Conservation (phyloP, 2,888 invertebrate species). For the Conus canariensis region DNA sequence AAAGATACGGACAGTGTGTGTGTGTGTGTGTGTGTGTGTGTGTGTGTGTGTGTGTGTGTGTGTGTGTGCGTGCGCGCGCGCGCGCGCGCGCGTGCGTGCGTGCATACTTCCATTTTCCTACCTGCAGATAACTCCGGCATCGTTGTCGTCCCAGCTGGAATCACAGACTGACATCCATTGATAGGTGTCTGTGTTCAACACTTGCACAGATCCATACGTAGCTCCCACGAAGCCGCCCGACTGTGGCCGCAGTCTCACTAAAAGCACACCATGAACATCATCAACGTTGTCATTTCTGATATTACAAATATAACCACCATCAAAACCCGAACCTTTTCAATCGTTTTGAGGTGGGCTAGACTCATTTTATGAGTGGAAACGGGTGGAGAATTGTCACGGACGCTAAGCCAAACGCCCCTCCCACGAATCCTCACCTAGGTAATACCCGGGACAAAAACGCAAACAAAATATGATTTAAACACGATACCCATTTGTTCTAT, state of each 20-base stretch:
- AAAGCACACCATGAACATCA: background rate
- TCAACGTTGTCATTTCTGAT: too few relatives aligned
- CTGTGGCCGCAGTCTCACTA: conserved; percentile 44
- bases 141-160: conserved; percentile 59
- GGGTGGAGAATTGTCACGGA: too few relatives aligned
- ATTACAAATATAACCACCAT: too few relatives aligned
- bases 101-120: background rate
- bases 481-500: too few relatives aligned
- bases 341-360: too few relatives aligned
- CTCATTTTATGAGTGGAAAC: too few relatives aligned
- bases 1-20: background rate
- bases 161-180: conserved; percentile 61
- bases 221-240: conserved; percentile 19
- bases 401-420: too few relatives aligned
- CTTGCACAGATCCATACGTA: conserved; percentile 34
- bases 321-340: too few relatives aligned
- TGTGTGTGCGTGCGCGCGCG: background rate
- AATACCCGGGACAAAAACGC: too few relatives aligned
- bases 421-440: too few relatives aligned
- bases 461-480: too few relatives aligned
- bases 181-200: conserved; percentile 12
- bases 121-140: conserved; percentile 61
- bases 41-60: background rate
- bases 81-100: background rate
- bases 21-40: background rate